Percentiles rank a stretch among this genome's conserved stretches.
phyloP scores from a whole-genome alignment of 2,113 vertebrate genomes.

The Rhegmatorhina hoffmannsi region DNA sequence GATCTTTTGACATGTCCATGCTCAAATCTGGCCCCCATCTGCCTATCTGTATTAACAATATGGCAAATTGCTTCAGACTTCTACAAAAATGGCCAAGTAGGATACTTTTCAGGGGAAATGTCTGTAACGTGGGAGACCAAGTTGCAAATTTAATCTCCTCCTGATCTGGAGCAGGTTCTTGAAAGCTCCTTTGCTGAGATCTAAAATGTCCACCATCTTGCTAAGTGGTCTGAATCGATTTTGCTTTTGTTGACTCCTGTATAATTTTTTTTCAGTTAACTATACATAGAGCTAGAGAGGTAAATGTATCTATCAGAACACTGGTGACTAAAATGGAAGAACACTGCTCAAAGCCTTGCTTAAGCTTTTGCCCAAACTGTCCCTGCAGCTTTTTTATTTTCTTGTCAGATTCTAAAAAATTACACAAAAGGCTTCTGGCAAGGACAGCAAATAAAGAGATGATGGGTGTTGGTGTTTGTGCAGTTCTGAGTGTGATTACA shows the following conservation, averaged over 20 bases:
- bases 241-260: not conserved
- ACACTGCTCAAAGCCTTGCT: not conserved
- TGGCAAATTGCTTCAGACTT: not conserved
- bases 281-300: not conserved
- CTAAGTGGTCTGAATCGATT: not conserved
- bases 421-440: not conserved
- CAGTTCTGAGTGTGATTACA: not conserved
- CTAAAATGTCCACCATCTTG: not conserved
- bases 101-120: not conserved
- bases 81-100: not conserved
- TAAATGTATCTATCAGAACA: not conserved
- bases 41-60: not conserved
- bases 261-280: not conserved
- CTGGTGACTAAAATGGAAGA: not conserved
- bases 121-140: fast-evolving
- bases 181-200: not conserved
- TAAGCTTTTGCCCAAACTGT: not conserved
- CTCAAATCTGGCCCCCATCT: not conserved
- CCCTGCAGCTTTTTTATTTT: not conserved
- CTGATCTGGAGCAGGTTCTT: not conserved
- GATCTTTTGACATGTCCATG: not conserved
- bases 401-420: not conserved
- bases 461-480: not conserved
- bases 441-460: not conserved
- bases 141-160: not conserved